Conservation (phyloP, 2,888 invertebrate species). For the Torymus tubicola region DNA sequence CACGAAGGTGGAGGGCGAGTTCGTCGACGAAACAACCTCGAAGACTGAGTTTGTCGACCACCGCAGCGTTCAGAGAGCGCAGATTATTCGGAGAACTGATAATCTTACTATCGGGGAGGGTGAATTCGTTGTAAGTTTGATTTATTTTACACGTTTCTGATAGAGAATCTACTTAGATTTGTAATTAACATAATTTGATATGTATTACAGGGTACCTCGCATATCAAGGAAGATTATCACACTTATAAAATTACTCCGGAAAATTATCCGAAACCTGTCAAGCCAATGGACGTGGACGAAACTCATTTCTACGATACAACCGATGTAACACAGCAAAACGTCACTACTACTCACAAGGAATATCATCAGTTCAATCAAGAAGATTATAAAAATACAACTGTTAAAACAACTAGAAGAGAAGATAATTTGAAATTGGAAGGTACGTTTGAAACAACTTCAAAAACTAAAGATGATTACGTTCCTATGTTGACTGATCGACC, state of each 20-base stretch:
- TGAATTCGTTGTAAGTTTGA: constrained; percentile 50
- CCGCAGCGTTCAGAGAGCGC: constrained; percentile 80
- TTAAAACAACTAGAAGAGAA: constrained; percentile 61
- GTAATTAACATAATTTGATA: not conserved
- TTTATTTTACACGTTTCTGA: not conserved
- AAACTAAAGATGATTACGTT: constrained; percentile 74
- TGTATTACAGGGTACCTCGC: constrained; percentile 71
- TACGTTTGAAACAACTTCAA: constrained; percentile 77
- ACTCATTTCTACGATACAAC: constrained; percentile 68
- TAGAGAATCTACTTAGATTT: not conserved
- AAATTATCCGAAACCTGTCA: constrained; percentile 81
- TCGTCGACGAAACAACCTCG: constrained; percentile 74
- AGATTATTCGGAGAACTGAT: constrained; percentile 77
- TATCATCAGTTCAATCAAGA: constrained; percentile 81
- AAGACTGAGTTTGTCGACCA: constrained; percentile 76
- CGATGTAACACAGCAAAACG: constrained; percentile 81
- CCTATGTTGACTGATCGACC: constrained; percentile 73
- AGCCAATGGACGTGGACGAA: constrained; percentile 83
- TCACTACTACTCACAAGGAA: constrained; percentile 84
- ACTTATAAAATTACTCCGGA: constrained; percentile 68
- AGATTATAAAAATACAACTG: constrained; percentile 75
- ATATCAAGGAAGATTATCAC: constrained; percentile 72
- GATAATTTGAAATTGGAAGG: constrained; percentile 75
- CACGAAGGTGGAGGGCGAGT: constrained; percentile 72
- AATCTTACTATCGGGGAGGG: constrained; percentile 78